These are phyloP conservation scores for Cantharis flavilabris DNA, from an alignment of 2,888 invertebrate species.

Conservation along the genomic window DNA sequence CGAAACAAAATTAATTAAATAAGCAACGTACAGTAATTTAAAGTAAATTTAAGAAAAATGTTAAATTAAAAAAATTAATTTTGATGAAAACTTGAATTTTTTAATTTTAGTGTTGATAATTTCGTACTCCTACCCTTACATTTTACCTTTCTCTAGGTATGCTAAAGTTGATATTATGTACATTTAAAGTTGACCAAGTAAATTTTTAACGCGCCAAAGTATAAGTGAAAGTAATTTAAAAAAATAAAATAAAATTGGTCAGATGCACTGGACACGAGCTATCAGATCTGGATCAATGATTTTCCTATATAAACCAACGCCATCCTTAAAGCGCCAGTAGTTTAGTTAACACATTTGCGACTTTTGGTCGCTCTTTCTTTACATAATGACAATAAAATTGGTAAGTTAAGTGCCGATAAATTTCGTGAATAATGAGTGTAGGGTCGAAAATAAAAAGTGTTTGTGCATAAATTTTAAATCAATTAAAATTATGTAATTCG, in stretches of 20 bases:
- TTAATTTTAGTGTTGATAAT: conserved; percentile 10
- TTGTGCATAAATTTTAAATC: neutral
- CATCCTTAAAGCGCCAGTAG: conserved; percentile 35
- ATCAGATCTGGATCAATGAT: conserved; percentile 44
- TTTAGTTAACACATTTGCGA: conserved; percentile 36
- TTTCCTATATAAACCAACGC: conserved; percentile 40
- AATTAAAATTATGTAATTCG: neutral
- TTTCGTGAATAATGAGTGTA: conserved; percentile 6
- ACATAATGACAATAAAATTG: conserved; percentile 34
- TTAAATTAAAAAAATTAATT: neutral
- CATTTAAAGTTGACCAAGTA: conserved; percentile 21
- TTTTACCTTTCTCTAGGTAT: conserved; percentile 23
- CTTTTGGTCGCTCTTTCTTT: conserved; percentile 34
- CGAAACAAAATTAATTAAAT: too few relatives aligned
- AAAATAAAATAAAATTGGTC: conserved; percentile 42
- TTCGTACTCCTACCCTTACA: conserved; percentile 18
- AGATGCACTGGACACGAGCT: conserved; percentile 39
- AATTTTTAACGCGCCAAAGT: conserved; percentile 1
- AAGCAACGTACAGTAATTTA: too few relatives aligned
- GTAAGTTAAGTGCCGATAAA: conserved; percentile 31
- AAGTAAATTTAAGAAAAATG: neutral
- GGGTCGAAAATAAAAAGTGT: neutral
- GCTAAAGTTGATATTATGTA: conserved; percentile 8
- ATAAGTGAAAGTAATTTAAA: conserved; percentile 24
- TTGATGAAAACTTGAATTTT: neutral